phyloP scores from a whole-genome alignment of 2,888 invertebrate species.

The Cheilosia grossa region DNA sequence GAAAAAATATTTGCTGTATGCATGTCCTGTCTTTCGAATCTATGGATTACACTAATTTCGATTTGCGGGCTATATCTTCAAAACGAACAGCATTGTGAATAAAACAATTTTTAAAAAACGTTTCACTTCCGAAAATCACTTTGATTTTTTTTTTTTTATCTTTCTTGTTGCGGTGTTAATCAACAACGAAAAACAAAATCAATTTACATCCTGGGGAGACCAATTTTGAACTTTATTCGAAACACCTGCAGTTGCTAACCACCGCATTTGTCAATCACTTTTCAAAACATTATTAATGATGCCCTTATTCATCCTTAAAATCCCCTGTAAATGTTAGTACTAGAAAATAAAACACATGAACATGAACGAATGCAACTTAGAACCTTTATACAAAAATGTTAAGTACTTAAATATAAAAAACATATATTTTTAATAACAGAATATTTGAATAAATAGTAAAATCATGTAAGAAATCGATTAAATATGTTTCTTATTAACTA shows the following conservation, averaged over 20 bases:
- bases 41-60: too few relatives aligned
- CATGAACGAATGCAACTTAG: constrained; percentile 7
- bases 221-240: neutral
- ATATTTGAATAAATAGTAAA: constrained; percentile 4
- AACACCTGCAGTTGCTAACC: neutral
- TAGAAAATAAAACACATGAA: constrained; percentile 16
- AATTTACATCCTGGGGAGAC: too few relatives aligned
- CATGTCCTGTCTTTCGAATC: too few relatives aligned
- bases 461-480: constrained; percentile 32
- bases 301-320: neutral
- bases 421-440: constrained; percentile 23
- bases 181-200: neutral
- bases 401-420: constrained; percentile 67
- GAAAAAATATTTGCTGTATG: too few relatives aligned
- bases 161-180: too few relatives aligned
- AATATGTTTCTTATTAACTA: constrained; percentile 58
- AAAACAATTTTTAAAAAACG: too few relatives aligned
- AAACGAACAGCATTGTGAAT: too few relatives aligned
- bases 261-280: too few relatives aligned
- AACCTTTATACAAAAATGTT: constrained; percentile 54
- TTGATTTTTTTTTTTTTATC: too few relatives aligned
- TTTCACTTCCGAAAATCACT: too few relatives aligned
- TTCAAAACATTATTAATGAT: neutral
- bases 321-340: constrained; percentile 16
- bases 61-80: too few relatives aligned